Conservation (phyloP, 2,113 vertebrate species). For the Myotis yumanensis region DNA sequence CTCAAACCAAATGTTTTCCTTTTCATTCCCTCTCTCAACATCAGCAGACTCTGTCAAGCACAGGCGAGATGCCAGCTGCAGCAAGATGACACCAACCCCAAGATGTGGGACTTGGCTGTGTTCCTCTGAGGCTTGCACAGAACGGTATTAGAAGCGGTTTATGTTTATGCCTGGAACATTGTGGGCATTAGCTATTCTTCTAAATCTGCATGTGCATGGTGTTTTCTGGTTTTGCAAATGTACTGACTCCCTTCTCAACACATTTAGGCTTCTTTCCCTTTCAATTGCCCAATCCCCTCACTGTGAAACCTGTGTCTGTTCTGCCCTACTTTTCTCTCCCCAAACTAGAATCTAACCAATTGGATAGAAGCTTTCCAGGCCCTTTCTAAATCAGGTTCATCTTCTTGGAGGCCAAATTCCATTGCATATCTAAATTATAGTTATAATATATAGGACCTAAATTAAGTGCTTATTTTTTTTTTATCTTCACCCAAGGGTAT, state of each 20-base stretch:
- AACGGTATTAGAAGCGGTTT: slow-evolving; percentile 2
- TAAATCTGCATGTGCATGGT: not conserved
- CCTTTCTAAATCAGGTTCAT: not conserved
- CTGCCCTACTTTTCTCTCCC: no score
- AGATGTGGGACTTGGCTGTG: slow-evolving; percentile 25
- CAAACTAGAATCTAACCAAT: not conserved
- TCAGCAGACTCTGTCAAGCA: slow-evolving; percentile 40
- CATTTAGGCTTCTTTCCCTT: not conserved
- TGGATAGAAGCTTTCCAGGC: not conserved
- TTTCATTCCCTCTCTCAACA: not conserved
- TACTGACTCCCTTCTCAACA: not conserved
- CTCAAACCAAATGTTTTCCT: slow-evolving; percentile 45
- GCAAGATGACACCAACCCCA: slow-evolving; percentile 4
- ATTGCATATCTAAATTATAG: not conserved
- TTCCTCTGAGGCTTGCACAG: slow-evolving; percentile 29
- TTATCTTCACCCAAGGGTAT: no score
- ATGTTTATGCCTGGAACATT: slow-evolving; percentile 4
- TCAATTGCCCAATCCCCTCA: not conserved
- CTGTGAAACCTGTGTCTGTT: not conserved
- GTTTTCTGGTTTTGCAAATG: not conserved
- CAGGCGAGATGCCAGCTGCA: not conserved
- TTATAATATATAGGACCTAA: not conserved
- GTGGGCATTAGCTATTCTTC: not conserved
- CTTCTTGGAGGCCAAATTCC: not conserved
- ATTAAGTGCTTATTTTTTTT: not conserved